Evolutionary conservation across 1,140 invertebrate species (phyloP).

Genomic region (Meloidogyne floridensis): DNA sequence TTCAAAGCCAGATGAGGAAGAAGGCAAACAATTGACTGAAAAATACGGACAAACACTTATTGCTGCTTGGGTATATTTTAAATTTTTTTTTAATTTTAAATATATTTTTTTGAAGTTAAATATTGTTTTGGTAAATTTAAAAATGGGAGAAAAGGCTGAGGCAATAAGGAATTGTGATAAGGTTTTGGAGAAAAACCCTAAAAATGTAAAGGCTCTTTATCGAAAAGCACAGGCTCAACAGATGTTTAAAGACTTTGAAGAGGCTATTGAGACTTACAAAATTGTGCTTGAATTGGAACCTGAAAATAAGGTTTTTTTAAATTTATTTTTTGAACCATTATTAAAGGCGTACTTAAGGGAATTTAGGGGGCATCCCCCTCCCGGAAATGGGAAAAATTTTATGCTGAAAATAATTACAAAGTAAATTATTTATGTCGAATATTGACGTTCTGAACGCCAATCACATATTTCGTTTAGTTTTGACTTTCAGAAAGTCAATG

Average conservation of each 20-base stretch:
- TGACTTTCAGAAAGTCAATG: too few relatives aligned
- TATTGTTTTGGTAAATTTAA: conserved; percentile 81
- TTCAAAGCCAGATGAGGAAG: conserved; percentile 37
- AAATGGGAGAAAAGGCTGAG: conserved; percentile 75
- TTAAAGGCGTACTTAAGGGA: too few relatives aligned
- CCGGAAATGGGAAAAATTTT: too few relatives aligned
- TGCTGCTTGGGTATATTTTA: conserved; percentile 29
- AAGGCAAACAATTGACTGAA: conserved; percentile 15
- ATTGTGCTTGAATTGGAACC: conserved; percentile 9
- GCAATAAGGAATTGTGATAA: conserved; percentile 76
- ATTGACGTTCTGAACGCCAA: too few relatives aligned
- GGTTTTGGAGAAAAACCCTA: conserved; percentile 76
- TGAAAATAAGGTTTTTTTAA: neutral
- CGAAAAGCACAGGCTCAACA: conserved; percentile 73
- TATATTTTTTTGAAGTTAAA: conserved; percentile 26
- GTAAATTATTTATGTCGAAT: too few relatives aligned
- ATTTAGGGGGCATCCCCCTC: too few relatives aligned
- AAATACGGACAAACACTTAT: conserved; percentile 36
- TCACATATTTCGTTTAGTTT: too few relatives aligned
- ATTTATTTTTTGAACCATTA: too few relatives aligned
- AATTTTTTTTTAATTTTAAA: neutral
- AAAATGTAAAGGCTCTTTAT: conserved; percentile 87
- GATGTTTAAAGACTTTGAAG: conserved; percentile 19
- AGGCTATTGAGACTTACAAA: conserved; percentile 23
- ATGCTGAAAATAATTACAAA: too few relatives aligned